Evolutionary conservation across 2,797 vertebrate genomes (phyloP), one percentile per base, ranked within the genome.

Genomic region (Crypturellus tataupa): DNA sequence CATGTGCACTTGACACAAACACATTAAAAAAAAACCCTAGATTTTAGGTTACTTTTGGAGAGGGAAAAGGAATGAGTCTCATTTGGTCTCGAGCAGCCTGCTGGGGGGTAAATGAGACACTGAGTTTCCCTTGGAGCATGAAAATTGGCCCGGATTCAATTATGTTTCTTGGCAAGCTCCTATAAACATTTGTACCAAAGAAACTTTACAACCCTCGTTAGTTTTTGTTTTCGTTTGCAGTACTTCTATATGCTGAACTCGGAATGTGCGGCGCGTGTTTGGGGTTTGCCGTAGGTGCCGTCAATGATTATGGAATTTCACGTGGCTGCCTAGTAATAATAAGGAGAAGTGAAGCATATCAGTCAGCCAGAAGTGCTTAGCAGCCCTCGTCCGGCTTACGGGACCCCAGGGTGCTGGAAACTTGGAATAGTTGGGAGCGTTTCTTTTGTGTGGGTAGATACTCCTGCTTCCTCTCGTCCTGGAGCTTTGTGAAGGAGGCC

Each of bases 51-150:
- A 68, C 33, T 80, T 94, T 44, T 58, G 75, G 53, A 91, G 77
- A 78, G 10, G 70, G 23, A 85, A 79, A 77, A 91, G 68, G 85
- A 85, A 77, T 60, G 82, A 94, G 39, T 64, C 64, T 95, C 70
- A 33, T 60, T 68, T 49, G 80, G 70, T 79, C 83, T 62, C 8
- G 27, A 95, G 85, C 89, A 85, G 89, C 82, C 73, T 91, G 70
- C 83, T 3, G 0, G 93, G 87, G 90, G 94, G 91, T 94, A 96
- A 94, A 96, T 84, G 91, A 93, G 89, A 84, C 87, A 44, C 88
- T 8, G 92, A 91, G 82, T 76, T 96, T 95, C 75, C 75, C 91
- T 94, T 29, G 6, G 95, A 94, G 95, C 96, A 84, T 86, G 91
- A 95, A 95, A 89, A 93, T 88, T 94, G 75, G 89, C 89, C 40